phyloP scores from a whole-genome alignment of 2,113 vertebrate genomes.

The Mustela lutreola region DNA sequence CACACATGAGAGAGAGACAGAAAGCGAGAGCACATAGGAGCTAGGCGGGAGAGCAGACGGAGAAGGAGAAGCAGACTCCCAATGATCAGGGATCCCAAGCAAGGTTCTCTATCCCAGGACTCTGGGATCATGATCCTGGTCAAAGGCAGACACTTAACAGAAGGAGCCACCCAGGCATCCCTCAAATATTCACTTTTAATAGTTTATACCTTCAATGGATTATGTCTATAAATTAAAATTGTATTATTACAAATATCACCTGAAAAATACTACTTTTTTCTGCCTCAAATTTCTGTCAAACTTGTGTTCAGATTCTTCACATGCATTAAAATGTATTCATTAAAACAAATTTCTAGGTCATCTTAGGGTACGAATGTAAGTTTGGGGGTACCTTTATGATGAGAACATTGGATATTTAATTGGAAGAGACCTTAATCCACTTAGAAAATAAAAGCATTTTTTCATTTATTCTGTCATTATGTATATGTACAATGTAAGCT shows the following conservation, averaged over 20 bases:
- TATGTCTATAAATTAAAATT: neutral
- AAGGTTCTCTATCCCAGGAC: neutral
- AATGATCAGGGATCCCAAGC: neutral
- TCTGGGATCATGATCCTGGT: neutral
- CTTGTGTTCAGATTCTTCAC: neutral
- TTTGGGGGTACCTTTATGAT: neutral
- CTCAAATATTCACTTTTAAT: neutral
- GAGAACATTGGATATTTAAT: neutral
- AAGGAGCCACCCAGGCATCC: neutral
- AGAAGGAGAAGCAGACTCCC: neutral
- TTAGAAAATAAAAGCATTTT: neutral
- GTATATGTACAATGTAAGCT: too few relatives aligned
- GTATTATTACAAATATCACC: neutral
- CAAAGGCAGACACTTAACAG: neutral
- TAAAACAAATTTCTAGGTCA: neutral
- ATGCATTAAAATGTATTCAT: neutral
- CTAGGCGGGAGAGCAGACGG: neutral
- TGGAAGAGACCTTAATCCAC: neutral
- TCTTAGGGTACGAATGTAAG: neutral
- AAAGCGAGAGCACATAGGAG: neutral
- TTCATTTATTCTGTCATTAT: neutral
- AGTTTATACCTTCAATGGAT: neutral
- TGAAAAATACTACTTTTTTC: neutral
- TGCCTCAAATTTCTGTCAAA: neutral
- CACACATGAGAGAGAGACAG: neutral